These are phyloP conservation scores for Hemistola chrysoprasaria DNA, from an alignment of 2,888 invertebrate species.

Conservation along the genomic window DNA sequence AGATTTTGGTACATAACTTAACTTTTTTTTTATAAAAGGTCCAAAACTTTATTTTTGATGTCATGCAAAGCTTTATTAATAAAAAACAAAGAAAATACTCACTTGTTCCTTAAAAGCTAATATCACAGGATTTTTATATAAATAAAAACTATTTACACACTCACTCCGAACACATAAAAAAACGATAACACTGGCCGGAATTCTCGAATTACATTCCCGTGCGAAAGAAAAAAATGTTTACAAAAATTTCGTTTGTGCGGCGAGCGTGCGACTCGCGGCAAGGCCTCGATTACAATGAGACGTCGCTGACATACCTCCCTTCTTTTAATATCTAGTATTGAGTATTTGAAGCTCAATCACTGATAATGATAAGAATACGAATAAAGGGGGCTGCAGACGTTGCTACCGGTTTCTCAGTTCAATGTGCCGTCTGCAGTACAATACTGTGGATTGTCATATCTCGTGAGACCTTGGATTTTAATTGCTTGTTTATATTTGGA, in stretches of 20 bases:
- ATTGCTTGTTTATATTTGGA: too few relatives aligned
- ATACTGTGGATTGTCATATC: too few relatives aligned
- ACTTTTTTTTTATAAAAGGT: too few relatives aligned
- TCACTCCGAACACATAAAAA: constrained; percentile 41
- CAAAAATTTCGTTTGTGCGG: constrained; percentile 22
- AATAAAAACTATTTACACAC: constrained; percentile 43
- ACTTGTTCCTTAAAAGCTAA: constrained; percentile 70
- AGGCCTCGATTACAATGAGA: constrained; percentile 50
- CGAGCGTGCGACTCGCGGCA: constrained; percentile 42
- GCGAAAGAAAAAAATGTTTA: constrained; percentile 12
- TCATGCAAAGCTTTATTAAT: constrained; percentile 13
- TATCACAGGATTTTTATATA: constrained; percentile 75
- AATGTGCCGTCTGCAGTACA: too few relatives aligned
- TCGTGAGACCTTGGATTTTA: too few relatives aligned
- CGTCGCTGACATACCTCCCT: constrained; percentile 42
- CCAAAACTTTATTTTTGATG: too few relatives aligned
- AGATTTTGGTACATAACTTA: too few relatives aligned
- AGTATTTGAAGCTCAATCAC: constrained; percentile 55
- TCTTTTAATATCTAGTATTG: constrained; percentile 63
- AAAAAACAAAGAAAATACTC: constrained; percentile 45
- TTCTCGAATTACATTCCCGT: constrained; percentile 40
- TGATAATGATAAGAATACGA: constrained; percentile 62
- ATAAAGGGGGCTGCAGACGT: background rate
- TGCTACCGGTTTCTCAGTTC: too few relatives aligned
- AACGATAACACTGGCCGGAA: constrained; percentile 48